Conservation (phyloP, 2,888 invertebrate species). For the Cantharis rustica region DNA sequence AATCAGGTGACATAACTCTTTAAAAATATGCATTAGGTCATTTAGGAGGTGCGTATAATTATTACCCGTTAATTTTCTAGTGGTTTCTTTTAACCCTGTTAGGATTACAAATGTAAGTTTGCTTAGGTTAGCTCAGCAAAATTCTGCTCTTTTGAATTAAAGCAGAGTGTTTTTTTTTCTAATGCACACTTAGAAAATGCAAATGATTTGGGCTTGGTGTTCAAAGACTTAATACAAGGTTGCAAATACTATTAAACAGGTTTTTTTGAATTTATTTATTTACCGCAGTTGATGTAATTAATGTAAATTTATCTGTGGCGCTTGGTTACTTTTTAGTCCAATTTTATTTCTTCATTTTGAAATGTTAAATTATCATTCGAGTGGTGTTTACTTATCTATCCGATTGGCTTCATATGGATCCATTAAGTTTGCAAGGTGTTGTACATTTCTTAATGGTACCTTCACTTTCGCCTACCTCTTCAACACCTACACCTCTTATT, state of each 20-base stretch:
- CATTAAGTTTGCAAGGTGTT: neutral
- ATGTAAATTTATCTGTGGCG: neutral
- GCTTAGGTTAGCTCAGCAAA: too few species aligned
- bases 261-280: neutral
- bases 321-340: neutral
- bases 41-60: neutral
- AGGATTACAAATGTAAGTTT: neutral
- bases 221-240: neutral
- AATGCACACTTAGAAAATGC: neutral
- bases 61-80: neutral
- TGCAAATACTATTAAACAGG: neutral
- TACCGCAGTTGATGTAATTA: neutral
- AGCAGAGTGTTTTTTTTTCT: neutral
- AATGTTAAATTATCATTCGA: neutral
- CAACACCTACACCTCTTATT: neutral
- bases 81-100: neutral
- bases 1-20: constrained; percentile 1
- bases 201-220: neutral
- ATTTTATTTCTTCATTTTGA: neutral
- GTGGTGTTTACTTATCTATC: neutral
- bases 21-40: neutral
- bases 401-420: neutral
- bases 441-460: neutral
- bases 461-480: neutral
- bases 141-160: neutral